Evolutionary conservation across 1,140 invertebrate species (phyloP).

Genomic region (Stegodyphus mimosarum): DNA sequence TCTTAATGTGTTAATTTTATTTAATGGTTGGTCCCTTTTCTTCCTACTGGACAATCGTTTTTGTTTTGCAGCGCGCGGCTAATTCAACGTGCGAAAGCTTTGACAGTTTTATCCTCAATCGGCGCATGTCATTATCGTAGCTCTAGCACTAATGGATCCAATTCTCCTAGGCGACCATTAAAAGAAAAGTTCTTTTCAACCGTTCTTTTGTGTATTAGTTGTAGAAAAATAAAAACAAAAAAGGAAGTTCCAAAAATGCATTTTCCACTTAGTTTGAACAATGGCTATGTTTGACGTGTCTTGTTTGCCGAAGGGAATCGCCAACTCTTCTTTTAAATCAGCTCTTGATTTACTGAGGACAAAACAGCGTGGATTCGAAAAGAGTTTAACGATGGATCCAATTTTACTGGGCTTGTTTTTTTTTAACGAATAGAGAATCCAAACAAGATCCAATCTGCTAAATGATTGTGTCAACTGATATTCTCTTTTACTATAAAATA

Average conservation of each 20-base stretch:
- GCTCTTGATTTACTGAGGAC: too few relatives aligned
- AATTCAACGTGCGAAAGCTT: conserved; percentile 26
- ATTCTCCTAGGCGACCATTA: conserved; percentile 49
- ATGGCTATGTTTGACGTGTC: conserved; percentile 23
- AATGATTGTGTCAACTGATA: too few relatives aligned
- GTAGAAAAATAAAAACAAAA: conserved; percentile 5
- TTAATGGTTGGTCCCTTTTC: neutral
- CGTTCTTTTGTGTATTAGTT: neutral
- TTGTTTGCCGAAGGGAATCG: conserved; percentile 34
- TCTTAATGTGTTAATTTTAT: too few relatives aligned
- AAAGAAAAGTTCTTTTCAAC: conserved; percentile 38
- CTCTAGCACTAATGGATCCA: conserved; percentile 42
- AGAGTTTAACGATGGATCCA: too few relatives aligned
- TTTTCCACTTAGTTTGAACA: conserved; percentile 46
- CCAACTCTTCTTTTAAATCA: neutral
- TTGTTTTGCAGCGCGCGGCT: conserved; percentile 33
- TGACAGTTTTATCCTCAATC: conserved; percentile 46
- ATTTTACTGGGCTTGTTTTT: too few relatives aligned
- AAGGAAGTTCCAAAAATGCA: conserved; percentile 36
- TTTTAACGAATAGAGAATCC: too few relatives aligned
- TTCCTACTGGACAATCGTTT: conserved; percentile 13
- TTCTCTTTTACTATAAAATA: too few relatives aligned
- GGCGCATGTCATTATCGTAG: conserved; percentile 54
- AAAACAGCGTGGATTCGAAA: too few relatives aligned
- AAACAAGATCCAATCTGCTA: too few relatives aligned